Base-by-base conservation (phyloP, 1,140 invertebrate species). In the Panulirus ornatus region DNA sequence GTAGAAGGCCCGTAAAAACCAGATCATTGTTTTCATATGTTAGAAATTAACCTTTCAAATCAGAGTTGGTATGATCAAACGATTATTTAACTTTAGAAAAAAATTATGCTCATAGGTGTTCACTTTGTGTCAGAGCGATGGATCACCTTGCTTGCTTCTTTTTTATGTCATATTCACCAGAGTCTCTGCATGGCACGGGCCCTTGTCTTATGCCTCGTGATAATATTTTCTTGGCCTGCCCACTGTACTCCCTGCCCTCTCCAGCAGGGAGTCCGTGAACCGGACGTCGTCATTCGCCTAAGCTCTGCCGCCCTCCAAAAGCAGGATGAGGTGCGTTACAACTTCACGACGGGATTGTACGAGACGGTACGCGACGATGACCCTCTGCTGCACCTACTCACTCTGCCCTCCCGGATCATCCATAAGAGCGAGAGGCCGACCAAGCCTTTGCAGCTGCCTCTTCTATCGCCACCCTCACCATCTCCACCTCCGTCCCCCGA, bases 361-460 rank as follows among this genome's bases (percentile, higher is more conserved):
- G 63, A 85, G 83, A n/a, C 30, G 1, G 83, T 85, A 5, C 42
- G 14, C 38, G 66, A 75, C 16, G 42, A 85, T 2, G 83, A 85
- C 70, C 83, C 83, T 1, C 70, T 73, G 6, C 83, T 85, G 27
- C 66, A 85, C 83, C 66, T 85, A 0, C 83, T 85, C n/a, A 85
- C 63, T 0, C 70, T 85, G 40, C 70, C 83, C 83, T 85, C 83
- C n/a, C 83, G 83, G n/a, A 73, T 73, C 22, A 42, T 85, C 58
- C 83, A 85, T 42, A 85, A 30, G 42, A 85, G 83, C 34, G 63
- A 85, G 58, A n/a, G n/a, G 36, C 81, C 81, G 3, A 36, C 58
- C 8, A 44, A 2, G 14, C 14, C n/a, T 2, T 36, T 70, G n/a
- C 58, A 34, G 5, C 42, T 75, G 40, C 63, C n/a, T 2, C 44